Conservation (phyloP, 2,888 invertebrate genomes). For the Keiferia lycopersicella region DNA sequence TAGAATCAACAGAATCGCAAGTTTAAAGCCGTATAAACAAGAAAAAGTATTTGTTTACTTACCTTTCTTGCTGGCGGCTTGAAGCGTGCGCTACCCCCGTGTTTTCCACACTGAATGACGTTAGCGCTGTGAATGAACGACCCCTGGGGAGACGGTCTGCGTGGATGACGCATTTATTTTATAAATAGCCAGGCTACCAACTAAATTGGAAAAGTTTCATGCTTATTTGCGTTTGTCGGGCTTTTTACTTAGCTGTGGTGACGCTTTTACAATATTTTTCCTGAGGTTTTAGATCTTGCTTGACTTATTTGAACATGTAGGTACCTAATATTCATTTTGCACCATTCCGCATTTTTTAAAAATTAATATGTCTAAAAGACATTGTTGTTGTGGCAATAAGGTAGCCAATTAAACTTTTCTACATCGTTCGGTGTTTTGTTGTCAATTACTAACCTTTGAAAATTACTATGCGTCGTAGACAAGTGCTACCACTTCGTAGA, state of each 20-base stretch:
- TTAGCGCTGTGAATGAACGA: slow-evolving; percentile 9
- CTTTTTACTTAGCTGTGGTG: neutral
- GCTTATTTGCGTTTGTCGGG: neutral
- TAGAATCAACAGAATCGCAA: neutral
- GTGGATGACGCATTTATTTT: slow-evolving; percentile 4
- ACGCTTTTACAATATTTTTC: neutral
- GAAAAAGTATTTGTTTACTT: slow-evolving; percentile 15
- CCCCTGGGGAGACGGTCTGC: neutral
- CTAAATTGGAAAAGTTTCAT: slow-evolving; percentile 9
- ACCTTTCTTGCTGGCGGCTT: neutral
- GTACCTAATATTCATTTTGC: too few species aligned
- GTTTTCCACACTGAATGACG: slow-evolving; percentile 9
- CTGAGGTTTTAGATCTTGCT: neutral
- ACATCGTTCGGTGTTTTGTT: too few species aligned
- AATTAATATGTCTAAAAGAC: too few species aligned
- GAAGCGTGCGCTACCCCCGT: neutral
- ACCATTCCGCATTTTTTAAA: too few species aligned
- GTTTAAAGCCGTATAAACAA: neutral
- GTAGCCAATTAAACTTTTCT: too few species aligned
- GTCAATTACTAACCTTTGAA: too few species aligned
- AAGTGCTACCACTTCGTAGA: neutral
- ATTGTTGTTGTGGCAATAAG: too few species aligned
- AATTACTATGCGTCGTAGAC: neutral
- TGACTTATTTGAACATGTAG: neutral
- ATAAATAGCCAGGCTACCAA: slow-evolving; percentile 5